A percentile compares a stretch with the other conserved stretches of the same genome.
These are phyloP conservation scores for Zele albiditarsus DNA, from an alignment of 2,888 invertebrate genomes.

Conservation along the genomic window DNA sequence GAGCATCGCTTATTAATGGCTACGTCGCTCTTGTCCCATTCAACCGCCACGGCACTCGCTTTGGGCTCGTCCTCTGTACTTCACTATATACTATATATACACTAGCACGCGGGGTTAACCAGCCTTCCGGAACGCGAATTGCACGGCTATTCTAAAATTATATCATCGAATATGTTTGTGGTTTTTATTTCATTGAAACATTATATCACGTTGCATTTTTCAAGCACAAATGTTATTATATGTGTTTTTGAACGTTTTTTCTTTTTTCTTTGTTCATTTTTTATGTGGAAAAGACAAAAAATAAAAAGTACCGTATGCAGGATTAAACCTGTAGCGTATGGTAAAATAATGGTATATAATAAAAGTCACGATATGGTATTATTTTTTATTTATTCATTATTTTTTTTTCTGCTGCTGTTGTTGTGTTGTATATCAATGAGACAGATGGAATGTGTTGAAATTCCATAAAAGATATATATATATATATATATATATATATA, in stretches of 20 bases:
- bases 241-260: too few relatives aligned
- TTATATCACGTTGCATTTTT: background rate
- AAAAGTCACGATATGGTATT: background rate
- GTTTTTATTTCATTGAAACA: background rate
- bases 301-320: background rate
- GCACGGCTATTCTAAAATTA: background rate
- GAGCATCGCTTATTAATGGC: constrained; percentile 44
- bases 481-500: background rate
- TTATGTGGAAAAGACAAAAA: too few relatives aligned
- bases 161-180: background rate
- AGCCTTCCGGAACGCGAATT: constrained; percentile 29
- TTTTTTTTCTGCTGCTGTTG: background rate
- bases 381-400: background rate
- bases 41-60: constrained; percentile 34
- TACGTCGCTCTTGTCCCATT: constrained; percentile 40
- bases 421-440: background rate
- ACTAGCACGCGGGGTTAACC: constrained; percentile 27
- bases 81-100: background rate
- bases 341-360: background rate
- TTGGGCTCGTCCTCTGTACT: constrained; percentile 22
- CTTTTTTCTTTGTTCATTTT: too few relatives aligned
- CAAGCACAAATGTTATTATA: background rate
- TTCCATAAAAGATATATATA: background rate
- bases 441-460: background rate
- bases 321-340: background rate